Conservation (phyloP, 1,140 invertebrate species). For the Helicoverpa zea region DNA sequence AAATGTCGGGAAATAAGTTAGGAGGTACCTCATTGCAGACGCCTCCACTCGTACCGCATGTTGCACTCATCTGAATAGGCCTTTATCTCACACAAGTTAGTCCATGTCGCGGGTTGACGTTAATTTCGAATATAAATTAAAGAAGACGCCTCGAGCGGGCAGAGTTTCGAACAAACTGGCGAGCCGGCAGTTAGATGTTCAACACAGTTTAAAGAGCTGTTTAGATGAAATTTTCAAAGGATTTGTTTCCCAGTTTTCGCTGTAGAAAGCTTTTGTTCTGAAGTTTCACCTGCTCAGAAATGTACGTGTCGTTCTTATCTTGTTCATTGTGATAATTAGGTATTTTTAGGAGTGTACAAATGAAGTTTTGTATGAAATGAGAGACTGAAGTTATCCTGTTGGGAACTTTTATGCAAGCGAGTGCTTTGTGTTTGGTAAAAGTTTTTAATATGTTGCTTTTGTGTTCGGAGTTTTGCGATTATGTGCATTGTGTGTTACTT, state of each 20-base stretch:
- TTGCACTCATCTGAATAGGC: conserved; percentile 25
- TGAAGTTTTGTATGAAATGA: conserved; percentile 19
- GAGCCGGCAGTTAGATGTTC: conserved; percentile 68
- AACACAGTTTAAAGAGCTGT: conserved; percentile 74
- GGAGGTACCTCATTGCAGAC: too few relatives aligned
- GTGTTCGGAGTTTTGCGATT: background rate
- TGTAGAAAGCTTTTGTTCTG: conserved; percentile 61
- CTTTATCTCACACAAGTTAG: conserved; percentile 58
- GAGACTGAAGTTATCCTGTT: conserved; percentile 11
- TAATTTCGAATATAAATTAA: conserved; percentile 82
- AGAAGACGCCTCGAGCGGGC: conserved; percentile 70
- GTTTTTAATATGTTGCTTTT: conserved; percentile 1
- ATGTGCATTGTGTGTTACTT: background rate
- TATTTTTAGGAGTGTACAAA: conserved; percentile 23
- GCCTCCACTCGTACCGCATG: too few relatives aligned
- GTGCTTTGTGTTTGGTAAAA: conserved; percentile 12
- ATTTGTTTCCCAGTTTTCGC: conserved; percentile 61
- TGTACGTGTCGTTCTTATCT: conserved; percentile 60
- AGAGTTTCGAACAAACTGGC: conserved; percentile 65
- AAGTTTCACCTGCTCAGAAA: conserved; percentile 61
- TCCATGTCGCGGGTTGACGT: conserved; percentile 56
- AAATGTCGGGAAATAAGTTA: too few relatives aligned
- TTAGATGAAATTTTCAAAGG: conserved; percentile 80
- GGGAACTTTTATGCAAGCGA: conserved; percentile 19
- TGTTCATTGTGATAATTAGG: conserved; percentile 43